A percentile compares a stretch with the other conserved stretches of the same genome.
phyloP scores from a whole-genome alignment of 2,888 invertebrate genomes.

The Pegoplata infirma region DNA sequence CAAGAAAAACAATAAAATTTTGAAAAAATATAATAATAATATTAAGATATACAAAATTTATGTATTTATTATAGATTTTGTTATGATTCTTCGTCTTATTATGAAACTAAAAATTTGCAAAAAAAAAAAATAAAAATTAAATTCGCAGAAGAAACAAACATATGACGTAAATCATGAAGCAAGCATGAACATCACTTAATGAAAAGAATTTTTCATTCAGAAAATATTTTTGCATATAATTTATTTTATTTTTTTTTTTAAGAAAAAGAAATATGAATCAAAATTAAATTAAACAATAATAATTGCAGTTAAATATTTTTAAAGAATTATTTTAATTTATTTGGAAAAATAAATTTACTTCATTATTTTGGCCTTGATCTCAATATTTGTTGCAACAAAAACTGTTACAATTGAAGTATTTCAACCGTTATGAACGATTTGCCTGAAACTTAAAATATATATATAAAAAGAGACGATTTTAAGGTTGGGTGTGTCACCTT shows the following conservation, averaged over 20 bases:
- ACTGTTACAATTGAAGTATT: too few species aligned
- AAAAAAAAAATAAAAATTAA: constrained; percentile 10
- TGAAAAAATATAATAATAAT: constrained; percentile 10
- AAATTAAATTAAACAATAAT: too few species aligned
- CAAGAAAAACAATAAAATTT: neutral
- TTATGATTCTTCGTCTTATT: constrained; percentile 20
- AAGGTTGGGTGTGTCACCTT: too few species aligned
- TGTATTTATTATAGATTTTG: constrained; percentile 21
- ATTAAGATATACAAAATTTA: constrained; percentile 22
- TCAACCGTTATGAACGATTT: too few species aligned
- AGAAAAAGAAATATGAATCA: constrained; percentile 9
- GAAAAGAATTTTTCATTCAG: constrained; percentile 53
- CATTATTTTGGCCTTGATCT: too few species aligned
- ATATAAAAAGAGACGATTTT: too few species aligned
- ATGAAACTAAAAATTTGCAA: neutral
- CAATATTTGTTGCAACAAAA: too few species aligned
- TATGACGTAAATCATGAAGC: constrained; percentile 55
- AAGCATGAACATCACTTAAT: constrained; percentile 23
- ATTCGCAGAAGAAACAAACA: constrained; percentile 28
- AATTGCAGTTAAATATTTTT: too few species aligned
- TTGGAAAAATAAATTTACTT: too few species aligned
- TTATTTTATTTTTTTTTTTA: neutral
- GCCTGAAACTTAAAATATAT: too few species aligned
- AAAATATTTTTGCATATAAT: constrained; percentile 29
- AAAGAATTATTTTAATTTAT: too few species aligned